Conservation (phyloP, 2,888 invertebrate species). For the Cantharis nigra region DNA sequence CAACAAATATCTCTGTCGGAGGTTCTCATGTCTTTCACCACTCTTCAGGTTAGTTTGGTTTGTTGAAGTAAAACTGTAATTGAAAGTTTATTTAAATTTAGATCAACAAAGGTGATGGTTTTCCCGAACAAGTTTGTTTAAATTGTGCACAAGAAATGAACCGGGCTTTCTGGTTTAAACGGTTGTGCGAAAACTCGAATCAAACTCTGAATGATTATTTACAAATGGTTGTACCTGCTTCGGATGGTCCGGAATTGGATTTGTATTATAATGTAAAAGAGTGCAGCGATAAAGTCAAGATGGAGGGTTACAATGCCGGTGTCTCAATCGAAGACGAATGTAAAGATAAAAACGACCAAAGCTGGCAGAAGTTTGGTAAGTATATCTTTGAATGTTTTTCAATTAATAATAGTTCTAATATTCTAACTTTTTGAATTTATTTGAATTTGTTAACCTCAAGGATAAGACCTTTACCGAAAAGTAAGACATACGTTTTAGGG, state of each 20-base stretch:
- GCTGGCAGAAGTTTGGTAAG: not conserved
- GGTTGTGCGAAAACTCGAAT: constrained; percentile 47
- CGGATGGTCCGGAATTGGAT: not conserved
- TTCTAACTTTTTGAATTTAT: no score
- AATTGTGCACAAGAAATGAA: constrained; percentile 43
- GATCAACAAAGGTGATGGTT: constrained; percentile 44
- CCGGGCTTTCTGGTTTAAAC: constrained; percentile 43
- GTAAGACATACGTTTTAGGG: no score
- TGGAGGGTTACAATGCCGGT: not conserved
- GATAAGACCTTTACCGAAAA: no score
- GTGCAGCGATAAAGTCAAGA: not conserved
- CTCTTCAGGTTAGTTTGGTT: constrained; percentile 37
- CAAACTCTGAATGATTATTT: constrained; percentile 33
- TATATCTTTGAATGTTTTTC: not conserved
- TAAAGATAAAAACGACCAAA: not conserved
- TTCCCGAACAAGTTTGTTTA: constrained; percentile 47
- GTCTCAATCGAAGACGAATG: not conserved
- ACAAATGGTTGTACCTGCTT: constrained; percentile 7
- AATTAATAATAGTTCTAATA: no score
- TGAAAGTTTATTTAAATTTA: constrained; percentile 20
- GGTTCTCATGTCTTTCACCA: constrained; percentile 41
- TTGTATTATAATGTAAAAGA: not conserved
- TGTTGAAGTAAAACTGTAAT: not conserved
- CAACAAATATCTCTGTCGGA: constrained; percentile 36
- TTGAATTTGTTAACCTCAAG: no score